A percentile compares a stretch with the other conserved stretches of the same genome.
Conservation (phyloP, 2,888 invertebrate species). For the Hemaris fuciformis region DNA sequence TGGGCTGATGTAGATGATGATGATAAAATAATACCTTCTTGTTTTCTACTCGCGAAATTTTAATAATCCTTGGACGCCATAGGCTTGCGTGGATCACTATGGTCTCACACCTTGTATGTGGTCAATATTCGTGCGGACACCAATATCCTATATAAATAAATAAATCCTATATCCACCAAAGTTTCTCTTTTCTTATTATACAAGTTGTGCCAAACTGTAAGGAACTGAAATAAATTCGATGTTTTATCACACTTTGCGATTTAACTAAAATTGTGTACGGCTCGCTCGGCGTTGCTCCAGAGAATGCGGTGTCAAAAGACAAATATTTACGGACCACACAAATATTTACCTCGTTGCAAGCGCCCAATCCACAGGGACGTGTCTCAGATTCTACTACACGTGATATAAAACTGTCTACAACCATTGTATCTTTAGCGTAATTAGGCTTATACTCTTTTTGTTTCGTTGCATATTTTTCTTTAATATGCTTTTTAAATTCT, state of each 20-base stretch:
- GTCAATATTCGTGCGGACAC: no score
- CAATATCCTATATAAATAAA: no score
- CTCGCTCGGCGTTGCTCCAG: neutral
- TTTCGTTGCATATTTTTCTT: no score
- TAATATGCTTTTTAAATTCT: no score
- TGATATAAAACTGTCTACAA: neutral
- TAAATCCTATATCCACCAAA: no score
- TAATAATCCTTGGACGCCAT: no score
- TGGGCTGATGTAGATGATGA: no score
- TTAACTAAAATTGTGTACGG: neutral
- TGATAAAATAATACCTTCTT: no score
- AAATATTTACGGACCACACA: neutral
- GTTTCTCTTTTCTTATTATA: no score
- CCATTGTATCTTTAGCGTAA: neutral
- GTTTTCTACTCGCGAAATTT: no score
- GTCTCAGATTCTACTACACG: neutral
- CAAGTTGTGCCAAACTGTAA: neutral
- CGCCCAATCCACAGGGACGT: neutral
- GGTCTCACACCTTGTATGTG: no score
- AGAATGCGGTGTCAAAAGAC: constrained; percentile 1
- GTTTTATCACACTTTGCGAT: neutral
- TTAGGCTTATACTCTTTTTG: neutral
- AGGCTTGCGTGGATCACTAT: no score
- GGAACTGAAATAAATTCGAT: neutral
- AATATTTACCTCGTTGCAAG: constrained; percentile 4